phyloP scores from a whole-genome alignment of 2,888 invertebrate genomes.

The Lamellibrachia satsuma region DNA sequence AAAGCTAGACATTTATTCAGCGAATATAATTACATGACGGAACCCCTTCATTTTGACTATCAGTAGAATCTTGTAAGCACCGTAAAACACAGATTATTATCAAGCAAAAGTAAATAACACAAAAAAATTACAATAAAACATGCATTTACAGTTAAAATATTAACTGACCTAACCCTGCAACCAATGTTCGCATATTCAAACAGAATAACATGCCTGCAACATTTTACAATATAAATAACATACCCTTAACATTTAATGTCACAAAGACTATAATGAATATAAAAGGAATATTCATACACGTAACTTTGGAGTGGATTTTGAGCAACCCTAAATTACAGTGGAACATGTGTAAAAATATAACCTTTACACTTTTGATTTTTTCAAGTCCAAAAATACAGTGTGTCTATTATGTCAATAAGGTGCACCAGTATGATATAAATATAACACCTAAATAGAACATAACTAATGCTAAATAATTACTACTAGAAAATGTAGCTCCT shows the following conservation, averaged over 20 bases:
- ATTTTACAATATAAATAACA: background rate
- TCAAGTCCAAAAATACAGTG: background rate
- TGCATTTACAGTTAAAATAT: background rate
- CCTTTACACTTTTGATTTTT: background rate
- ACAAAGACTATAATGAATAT: background rate
- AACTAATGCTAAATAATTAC: background rate
- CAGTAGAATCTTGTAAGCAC: background rate
- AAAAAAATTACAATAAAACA: background rate
- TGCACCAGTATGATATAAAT: background rate
- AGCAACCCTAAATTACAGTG: background rate
- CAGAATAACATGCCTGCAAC: background rate
- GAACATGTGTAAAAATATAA: background rate
- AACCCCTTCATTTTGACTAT: too few relatives aligned
- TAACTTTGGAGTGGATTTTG: background rate
- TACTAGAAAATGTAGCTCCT: background rate
- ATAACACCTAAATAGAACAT: background rate
- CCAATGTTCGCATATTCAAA: background rate
- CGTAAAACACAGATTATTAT: background rate
- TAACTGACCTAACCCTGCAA: background rate
- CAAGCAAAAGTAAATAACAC: background rate
- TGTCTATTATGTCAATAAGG: background rate
- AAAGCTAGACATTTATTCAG: background rate
- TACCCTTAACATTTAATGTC: background rate
- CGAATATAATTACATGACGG: too few relatives aligned
- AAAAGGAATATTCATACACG: background rate